Base-by-base conservation (phyloP, 2,888 invertebrate species). In the Callyntrura guangdongensis region DNA sequence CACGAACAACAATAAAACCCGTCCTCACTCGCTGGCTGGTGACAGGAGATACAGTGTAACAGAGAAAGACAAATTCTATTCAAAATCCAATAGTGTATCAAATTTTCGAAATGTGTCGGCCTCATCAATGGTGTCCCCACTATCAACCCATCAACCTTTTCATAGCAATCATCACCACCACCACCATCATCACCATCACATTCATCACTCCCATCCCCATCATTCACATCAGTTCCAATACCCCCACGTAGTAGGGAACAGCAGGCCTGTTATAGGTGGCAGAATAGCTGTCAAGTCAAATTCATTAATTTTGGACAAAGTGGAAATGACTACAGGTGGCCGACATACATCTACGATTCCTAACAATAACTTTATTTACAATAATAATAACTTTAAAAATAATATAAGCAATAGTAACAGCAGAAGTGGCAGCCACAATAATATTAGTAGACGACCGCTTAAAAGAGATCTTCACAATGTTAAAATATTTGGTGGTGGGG, bases 1-100 rank as follows among this genome's bases (percentile, higher is more conserved):
- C 72, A 86, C 64, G 56, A 67, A 20, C 64, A 84, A 47, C 77
- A 86, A 69, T 86, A 87, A 88, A 88, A 53, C 84, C 91, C 91
- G 91, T 91, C 91, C 91, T 81, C 91, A 91, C 74, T 91, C 91
- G 14, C 25, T 91, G 83, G 91, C 91, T 56, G 91, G 91, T 77
- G 91, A 91, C 77, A 91, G 91, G 82, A 87, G 91, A 77, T 91
- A 83, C 87, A 91, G 91, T 91, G 87, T 91, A 82, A 83, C 87
- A 17, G 91, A 91, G 61, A 91, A 91, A 91, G 91, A 91, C 91
- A 91, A 91, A 56, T 91, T 91, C 59, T 87, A 92, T 27, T 59
- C 91, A 11, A 93, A 92, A 69, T 93, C 93, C 6, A 92, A 92
- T 82, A 93, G 93, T 82, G 93, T 93, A 22, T 88, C 92, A 22